These are phyloP conservation scores for Graptemys geographica DNA, from an alignment of 2,797 vertebrate species.

Conservation along the genomic window DNA sequence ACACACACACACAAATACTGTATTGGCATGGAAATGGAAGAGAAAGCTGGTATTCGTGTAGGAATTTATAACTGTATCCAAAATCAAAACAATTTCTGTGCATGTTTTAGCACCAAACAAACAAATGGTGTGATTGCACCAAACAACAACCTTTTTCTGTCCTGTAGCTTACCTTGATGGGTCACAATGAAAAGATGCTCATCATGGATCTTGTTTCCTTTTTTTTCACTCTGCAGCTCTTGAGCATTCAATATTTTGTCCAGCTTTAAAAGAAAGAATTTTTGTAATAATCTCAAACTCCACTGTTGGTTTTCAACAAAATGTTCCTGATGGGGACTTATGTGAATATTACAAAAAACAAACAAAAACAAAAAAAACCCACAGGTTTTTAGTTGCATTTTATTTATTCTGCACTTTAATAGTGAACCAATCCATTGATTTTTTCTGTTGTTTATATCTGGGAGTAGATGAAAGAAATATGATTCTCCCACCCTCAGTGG, in stretches of 20 bases:
- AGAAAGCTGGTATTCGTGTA: not conserved
- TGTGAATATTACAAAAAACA: not conserved
- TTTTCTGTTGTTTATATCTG: not conserved
- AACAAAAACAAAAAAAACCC: too few species aligned
- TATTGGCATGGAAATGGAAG: not conserved
- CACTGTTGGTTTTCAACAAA: not conserved
- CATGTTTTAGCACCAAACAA: not conserved
- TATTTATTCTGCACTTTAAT: not conserved
- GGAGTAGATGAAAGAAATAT: not conserved
- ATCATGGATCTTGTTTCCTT: slow-evolving; percentile 95
- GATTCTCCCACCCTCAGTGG: not conserved
- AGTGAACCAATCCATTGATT: not conserved
- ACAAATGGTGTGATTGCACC: not conserved
- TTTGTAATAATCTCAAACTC: not conserved
- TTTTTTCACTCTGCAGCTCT: slow-evolving; percentile 93
- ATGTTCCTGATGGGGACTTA: not conserved
- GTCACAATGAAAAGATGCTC: slow-evolving; percentile 99
- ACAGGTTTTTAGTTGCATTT: not conserved
- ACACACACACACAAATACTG: not conserved
- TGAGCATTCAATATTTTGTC: slow-evolving; percentile 93
- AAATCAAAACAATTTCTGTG: not conserved
- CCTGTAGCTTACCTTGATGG: slow-evolving; percentile 89
- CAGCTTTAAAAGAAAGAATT: slow-evolving; percentile 84
- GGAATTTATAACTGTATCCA: not conserved
- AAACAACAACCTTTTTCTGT: not conserved